Percentiles rank a stretch among this genome's conserved stretches.
phyloP scores from a whole-genome alignment of 2,888 invertebrate species.

The Resseliella maxima region DNA sequence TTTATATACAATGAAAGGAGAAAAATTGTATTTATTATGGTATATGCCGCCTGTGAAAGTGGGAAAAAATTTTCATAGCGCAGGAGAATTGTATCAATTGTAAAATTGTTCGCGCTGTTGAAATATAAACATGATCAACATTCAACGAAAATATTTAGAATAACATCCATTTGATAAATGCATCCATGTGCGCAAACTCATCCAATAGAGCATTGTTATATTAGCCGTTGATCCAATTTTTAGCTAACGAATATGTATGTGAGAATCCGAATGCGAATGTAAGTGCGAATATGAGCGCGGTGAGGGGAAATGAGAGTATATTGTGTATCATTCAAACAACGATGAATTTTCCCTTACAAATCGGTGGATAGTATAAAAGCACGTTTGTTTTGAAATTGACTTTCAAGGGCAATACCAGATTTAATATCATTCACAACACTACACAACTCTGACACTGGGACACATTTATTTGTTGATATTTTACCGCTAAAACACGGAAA shows the following conservation, averaged over 20 bases:
- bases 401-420: background rate
- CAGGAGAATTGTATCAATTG: constrained; percentile 30
- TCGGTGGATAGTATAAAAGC: background rate
- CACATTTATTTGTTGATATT: background rate
- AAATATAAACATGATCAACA: background rate
- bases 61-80: constrained; percentile 18
- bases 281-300: background rate
- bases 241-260: background rate
- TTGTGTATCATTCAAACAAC: background rate
- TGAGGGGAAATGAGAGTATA: background rate
- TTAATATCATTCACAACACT: background rate
- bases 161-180: background rate
- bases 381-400: background rate
- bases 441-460: background rate
- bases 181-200: background rate
- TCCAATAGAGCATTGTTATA: background rate
- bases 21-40: background rate
- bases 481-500: background rate
- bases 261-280: background rate
- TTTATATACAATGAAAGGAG: background rate
- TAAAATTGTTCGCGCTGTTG: background rate
- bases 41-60: background rate
- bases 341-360: background rate
- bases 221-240: background rate
- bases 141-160: background rate